Base-by-base conservation (phyloP, 2,888 invertebrate species). In the Rhynchonema sp. region DNA sequence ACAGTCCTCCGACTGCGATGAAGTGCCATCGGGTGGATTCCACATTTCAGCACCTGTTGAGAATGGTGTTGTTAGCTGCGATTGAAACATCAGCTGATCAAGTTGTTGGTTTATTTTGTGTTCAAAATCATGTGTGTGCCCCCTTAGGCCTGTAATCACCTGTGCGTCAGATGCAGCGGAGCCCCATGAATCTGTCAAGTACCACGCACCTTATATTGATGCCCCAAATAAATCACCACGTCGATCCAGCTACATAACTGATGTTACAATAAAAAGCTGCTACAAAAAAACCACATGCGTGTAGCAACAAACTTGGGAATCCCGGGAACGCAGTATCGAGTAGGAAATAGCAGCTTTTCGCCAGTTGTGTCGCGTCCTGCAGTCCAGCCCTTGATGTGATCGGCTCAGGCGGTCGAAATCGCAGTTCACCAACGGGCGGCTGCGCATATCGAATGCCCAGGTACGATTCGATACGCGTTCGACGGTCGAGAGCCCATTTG, bases 21-120 rank as follows among this genome's bases (percentile, higher is more conserved):
- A n/a, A n/a, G n/a, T 78, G 59, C 83, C 84, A 27, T 89, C 91
- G 74, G 91, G 91, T 55, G 91, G 87, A 76, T 92, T 91, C 92
- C 92, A 94, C 84, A 91, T 87, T 71, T 83, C 84, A 59, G 89
- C 83, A 27, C 91, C 91, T 1, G 71, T n/a, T n/a, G n/a, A 67
- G 59, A 72, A 72, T 30, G 69, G 66, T 1, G n/a, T n/a, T n/a
- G n/a, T n/a, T n/a, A n/a, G n/a, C n/a, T n/a, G n/a, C n/a, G n/a
- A n/a, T n/a, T n/a, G n/a, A n/a, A n/a, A n/a, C n/a, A n/a, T n/a
- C n/a, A n/a, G n/a, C n/a, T n/a, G n/a, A n/a, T n/a, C n/a, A n/a
- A n/a, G n/a, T n/a, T n/a, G n/a, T n/a, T n/a, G n/a, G n/a, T n/a
- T n/a, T n/a, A n/a, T n/a, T n/a, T n/a, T n/a, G n/a, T n/a, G n/a